phyloP scores from a whole-genome alignment of 2,888 invertebrate genomes.

The Caenorhabditis drosophilae region DNA sequence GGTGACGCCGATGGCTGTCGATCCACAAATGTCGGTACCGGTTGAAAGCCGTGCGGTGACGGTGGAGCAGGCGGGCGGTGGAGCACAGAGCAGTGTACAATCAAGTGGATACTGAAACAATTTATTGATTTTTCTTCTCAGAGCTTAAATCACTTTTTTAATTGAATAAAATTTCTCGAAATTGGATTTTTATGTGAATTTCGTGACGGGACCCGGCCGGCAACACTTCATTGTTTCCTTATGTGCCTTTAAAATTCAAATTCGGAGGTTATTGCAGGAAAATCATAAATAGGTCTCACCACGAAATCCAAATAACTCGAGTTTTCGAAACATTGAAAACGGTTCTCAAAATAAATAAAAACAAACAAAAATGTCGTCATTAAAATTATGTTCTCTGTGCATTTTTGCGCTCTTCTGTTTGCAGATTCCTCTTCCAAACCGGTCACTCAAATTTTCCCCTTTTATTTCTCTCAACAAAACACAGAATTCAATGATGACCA shows the following conservation, averaged over 20 bases:
- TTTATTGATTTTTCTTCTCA: too few relatives aligned
- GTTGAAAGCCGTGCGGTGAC: conserved; percentile 31
- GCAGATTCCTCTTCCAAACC: too few relatives aligned
- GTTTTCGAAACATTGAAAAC: too few relatives aligned
- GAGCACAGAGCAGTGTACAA: conserved; percentile 14
- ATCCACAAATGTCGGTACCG: conserved; percentile 10
- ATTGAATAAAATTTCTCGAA: not conserved
- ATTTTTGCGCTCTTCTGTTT: too few relatives aligned
- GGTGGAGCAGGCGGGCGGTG: conserved; percentile 18
- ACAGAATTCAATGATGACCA: too few relatives aligned
- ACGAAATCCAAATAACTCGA: too few relatives aligned
- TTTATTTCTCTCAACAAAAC: too few relatives aligned
- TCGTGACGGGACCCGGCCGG: not conserved
- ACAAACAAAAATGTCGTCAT: too few relatives aligned
- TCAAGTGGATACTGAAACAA: conserved; percentile 27
- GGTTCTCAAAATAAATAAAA: too few relatives aligned
- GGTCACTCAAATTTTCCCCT: too few relatives aligned
- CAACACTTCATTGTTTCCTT: not conserved
- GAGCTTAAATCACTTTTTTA: too few relatives aligned
- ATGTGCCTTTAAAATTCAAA: not conserved
- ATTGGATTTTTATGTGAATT: not conserved
- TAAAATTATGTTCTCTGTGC: too few relatives aligned
- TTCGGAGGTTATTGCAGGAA: not conserved
- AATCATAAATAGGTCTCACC: not conserved
- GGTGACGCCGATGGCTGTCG: conserved; percentile 30